Percentiles rank a stretch among this genome's conserved stretches.
Conservation (phyloP, 2,113 vertebrate species). For the Acinonyx jubatus region DNA sequence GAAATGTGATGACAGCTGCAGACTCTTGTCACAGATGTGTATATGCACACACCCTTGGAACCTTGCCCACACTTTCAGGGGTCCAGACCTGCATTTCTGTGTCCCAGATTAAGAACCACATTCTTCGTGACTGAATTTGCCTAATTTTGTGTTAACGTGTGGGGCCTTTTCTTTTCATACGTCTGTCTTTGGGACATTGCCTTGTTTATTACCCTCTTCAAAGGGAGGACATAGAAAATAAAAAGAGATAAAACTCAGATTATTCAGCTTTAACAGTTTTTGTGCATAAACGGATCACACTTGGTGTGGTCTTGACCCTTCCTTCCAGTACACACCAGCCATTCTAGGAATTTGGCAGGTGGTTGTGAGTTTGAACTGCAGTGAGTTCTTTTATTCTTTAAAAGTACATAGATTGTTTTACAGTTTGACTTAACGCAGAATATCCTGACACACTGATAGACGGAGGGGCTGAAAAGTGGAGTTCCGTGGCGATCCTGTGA, state of each 20-base stretch:
- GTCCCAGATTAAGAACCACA: neutral
- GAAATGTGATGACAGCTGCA: neutral
- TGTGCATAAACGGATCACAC: constrained; percentile 1
- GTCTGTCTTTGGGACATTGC: neutral
- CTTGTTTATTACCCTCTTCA: constrained; percentile 2
- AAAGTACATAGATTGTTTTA: neutral
- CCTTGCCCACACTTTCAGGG: neutral
- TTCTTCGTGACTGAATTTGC: neutral
- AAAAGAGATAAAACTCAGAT: neutral
- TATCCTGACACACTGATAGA: neutral
- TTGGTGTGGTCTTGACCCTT: neutral
- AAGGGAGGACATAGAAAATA: neutral
- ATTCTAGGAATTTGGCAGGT: neutral
- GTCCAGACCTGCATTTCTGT: neutral
- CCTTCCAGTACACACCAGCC: neutral
- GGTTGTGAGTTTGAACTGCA: neutral
- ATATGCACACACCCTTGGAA: neutral
- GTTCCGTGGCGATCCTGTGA: neutral
- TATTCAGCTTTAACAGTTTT: neutral
- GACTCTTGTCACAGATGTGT: neutral
- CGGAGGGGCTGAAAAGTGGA: neutral
- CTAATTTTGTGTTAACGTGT: neutral
- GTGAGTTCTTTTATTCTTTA: neutral
- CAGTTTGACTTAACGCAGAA: neutral
- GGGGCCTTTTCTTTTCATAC: constrained; percentile 8